phyloP scores from a whole-genome alignment of 2,888 invertebrate species.

The Hirtodrosophila duncani region DNA sequence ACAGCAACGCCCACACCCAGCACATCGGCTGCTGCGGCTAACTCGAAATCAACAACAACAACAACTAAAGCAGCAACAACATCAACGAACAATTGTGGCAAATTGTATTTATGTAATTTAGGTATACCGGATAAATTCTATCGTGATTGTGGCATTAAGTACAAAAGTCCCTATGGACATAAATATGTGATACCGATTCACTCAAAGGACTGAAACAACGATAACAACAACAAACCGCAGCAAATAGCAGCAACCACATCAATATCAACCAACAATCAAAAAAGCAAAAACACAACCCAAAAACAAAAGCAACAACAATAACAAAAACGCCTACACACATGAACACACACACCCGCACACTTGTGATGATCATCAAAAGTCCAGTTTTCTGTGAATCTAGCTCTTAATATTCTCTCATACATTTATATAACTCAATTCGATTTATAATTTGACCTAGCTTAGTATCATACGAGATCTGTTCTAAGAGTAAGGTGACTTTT shows the following conservation, averaged over 20 bases:
- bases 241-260: conserved; percentile 10
- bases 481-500: no score
- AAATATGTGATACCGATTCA: conserved; percentile 89
- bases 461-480: no score
- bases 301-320: conserved; percentile 46
- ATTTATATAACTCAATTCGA: conserved; percentile 53
- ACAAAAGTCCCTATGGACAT: conserved; percentile 90
- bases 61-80: conserved; percentile 17
- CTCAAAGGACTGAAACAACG: conserved; percentile 78
- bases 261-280: conserved; percentile 20
- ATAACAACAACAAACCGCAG: conserved; percentile 52
- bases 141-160: conserved; percentile 86
- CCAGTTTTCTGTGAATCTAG: conserved; percentile 71
- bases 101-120: conserved; percentile 90
- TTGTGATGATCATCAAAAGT: conserved; percentile 71
- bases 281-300: conserved; percentile 43
- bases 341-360: conserved; percentile 45
- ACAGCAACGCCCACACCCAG: conserved; percentile 28
- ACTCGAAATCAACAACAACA: not conserved
- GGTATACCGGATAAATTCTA: conserved; percentile 89
- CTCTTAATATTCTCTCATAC: conserved; percentile 62
- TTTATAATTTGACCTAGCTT: no score
- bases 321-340: conserved; percentile 27
- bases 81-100: conserved; percentile 81
- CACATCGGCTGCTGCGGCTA: conserved; percentile 24